Conservation (phyloP, 2,113 vertebrate species). For the Petroica traversi region DNA sequence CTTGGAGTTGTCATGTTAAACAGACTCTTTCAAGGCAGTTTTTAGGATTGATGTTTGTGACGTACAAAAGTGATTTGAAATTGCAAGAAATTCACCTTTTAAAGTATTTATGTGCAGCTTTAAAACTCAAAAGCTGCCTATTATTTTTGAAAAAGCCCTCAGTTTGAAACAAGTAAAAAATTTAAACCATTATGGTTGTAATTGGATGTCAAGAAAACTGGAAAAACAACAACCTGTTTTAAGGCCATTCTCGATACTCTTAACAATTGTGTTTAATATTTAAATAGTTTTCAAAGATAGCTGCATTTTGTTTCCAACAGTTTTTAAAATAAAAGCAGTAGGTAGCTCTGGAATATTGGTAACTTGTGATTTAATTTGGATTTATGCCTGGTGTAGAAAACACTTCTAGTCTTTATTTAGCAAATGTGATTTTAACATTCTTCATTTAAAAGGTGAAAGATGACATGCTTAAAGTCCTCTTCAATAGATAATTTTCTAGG, state of each 20-base stretch:
- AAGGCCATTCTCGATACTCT: background rate
- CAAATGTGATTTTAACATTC: background rate
- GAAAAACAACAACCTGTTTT: constrained; percentile 41
- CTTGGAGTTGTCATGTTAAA: background rate
- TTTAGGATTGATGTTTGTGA: constrained; percentile 18
- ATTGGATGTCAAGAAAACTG: constrained; percentile 50
- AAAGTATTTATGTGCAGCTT: constrained; percentile 4
- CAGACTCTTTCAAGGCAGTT: constrained; percentile 17
- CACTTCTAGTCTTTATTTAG: background rate
- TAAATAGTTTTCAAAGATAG: constrained; percentile 9
- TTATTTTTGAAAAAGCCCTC: background rate
- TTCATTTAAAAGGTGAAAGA: background rate
- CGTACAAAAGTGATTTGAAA: constrained; percentile 13
- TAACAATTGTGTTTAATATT: background rate
- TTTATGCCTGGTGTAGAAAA: background rate
- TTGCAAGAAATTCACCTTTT: constrained; percentile 8
- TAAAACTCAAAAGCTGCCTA: background rate
- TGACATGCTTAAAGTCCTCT: background rate
- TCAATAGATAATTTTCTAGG: background rate
- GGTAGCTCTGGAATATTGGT: background rate
- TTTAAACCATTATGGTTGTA: constrained; percentile 28
- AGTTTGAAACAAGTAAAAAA: constrained; percentile 27
- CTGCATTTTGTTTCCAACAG: background rate
- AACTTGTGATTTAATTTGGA: background rate
- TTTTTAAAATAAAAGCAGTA: constrained; percentile 10